These are phyloP conservation scores for Aptenodytes forsteri DNA, from an alignment of 2,113 vertebrate species.

Conservation along the genomic window DNA sequence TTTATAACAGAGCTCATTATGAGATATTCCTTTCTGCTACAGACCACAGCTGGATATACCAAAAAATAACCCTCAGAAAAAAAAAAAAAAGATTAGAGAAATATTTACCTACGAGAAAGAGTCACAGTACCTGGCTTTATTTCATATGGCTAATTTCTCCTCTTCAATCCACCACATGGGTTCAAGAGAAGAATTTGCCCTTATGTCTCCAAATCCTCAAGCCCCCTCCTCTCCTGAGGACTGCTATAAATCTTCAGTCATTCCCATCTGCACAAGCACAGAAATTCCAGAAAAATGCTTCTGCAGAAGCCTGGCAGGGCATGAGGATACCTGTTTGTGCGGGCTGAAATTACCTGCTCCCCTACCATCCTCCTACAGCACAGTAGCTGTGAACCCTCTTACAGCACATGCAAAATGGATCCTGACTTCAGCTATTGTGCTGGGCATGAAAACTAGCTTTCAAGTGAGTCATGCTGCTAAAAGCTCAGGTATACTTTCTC, in stretches of 20 bases:
- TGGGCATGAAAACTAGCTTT: background rate
- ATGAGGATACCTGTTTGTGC: background rate
- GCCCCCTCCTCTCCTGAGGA: background rate
- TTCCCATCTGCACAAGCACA: background rate
- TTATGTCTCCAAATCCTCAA: background rate
- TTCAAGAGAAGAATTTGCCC: conserved; percentile 41
- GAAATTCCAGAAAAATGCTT: background rate
- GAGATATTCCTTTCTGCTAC: conserved; percentile 59
- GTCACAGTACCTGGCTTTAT: conserved; percentile 58
- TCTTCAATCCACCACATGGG: background rate
- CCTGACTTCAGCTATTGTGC: background rate
- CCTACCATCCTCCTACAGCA: background rate
- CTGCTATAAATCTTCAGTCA: background rate
- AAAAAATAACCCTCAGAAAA: conserved; percentile 36
- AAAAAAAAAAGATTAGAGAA: conserved; percentile 15
- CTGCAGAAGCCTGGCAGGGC: background rate
- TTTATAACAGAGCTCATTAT: conserved; percentile 66
- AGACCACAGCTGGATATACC: conserved; percentile 58
- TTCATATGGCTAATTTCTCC: background rate
- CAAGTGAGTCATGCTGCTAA: background rate
- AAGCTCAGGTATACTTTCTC: background rate
- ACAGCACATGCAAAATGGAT: background rate
- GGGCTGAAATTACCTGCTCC: background rate
- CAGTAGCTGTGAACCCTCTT: background rate
- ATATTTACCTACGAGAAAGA: conserved; percentile 40